A percentile compares a stretch with the other conserved stretches of the same genome.
These are phyloP conservation scores for Brachyptera risi DNA, from an alignment of 2,888 invertebrate genomes.

Conservation along the genomic window DNA sequence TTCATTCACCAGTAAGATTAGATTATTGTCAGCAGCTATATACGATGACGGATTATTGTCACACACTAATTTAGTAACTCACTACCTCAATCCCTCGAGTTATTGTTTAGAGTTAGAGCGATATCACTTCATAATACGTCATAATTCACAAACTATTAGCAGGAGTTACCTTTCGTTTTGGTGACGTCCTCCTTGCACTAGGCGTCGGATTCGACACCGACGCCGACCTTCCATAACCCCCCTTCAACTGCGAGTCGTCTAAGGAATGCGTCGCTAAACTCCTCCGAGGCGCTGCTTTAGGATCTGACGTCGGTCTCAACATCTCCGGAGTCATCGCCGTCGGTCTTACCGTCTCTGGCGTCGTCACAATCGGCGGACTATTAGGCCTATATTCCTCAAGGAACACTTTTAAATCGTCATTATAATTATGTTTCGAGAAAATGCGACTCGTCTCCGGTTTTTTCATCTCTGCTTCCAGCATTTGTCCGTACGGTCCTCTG, in stretches of 20 bases:
- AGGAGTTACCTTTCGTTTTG: constrained; percentile 54
- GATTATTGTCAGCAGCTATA: too few relatives aligned
- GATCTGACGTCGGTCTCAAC: constrained; percentile 34
- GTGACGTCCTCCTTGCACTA: constrained; percentile 43
- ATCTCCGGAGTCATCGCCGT: constrained; percentile 26
- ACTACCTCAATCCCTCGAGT: too few relatives aligned
- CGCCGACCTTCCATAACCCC: constrained; percentile 26
- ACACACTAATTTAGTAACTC: too few relatives aligned
- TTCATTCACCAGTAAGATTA: too few relatives aligned
- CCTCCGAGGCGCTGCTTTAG: constrained; percentile 38
- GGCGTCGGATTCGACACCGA: constrained; percentile 27
- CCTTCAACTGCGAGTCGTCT: constrained; percentile 48
- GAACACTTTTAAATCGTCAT: constrained; percentile 53
- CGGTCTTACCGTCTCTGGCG: background rate
- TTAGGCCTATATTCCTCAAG: constrained; percentile 46
- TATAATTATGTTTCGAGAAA: constrained; percentile 49
- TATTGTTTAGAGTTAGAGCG: too few relatives aligned
- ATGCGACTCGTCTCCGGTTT: constrained; percentile 49
- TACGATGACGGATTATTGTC: too few relatives aligned
- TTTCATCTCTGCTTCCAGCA: constrained; percentile 77
- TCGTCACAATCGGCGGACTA: constrained; percentile 35
- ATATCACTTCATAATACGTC: too few relatives aligned
- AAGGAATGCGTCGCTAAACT: constrained; percentile 52
- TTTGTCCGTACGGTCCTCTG: constrained; percentile 73
- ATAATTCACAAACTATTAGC: too few relatives aligned